Base-by-base conservation (phyloP, 1,140 invertebrate genomes). In the Hyles vespertilio region DNA sequence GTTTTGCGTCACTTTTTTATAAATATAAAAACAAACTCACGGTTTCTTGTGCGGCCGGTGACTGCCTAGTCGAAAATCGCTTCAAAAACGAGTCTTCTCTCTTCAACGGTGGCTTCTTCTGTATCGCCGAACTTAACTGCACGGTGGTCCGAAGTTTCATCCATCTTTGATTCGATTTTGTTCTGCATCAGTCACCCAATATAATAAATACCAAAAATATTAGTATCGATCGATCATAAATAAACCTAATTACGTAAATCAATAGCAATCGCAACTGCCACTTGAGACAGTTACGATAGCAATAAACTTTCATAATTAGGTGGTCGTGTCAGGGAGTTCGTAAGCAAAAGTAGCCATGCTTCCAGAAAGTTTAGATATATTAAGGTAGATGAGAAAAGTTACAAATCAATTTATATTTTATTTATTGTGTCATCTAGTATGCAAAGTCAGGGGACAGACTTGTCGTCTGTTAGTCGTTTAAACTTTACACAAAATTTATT, bases 61-160 rank as follows among this genome's bases (percentile, higher is more conserved):
- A 94, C 81, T 98, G 96, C 56, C 97, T 90, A 0, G 97, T 98
- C 7, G 96, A 98, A 89, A 99, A 99, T 63, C 96, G 91, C 81
- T 97, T 96, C 61, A 99, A 90, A 80, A 98, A 99, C 0, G 97
- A 98, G 79, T 98, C 97, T 89, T 98, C 97, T 51, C 97, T 92
- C 77, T 98, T 96, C 63, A 98, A 89, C 2, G 96, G 93, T 32
- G 95, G 94, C 72, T 96, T 97, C 84, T 95, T 93, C 86, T 95
- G 94, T 77, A 98, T 97, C 34, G 96, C 96, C 44, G 95, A 96
- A 36, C 96, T 96, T 60, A 97, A 91, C 84, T 98, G 96, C 56
- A 98, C 96, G 2, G 96, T 98, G 32, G 96, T 97, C 45, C 97
- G 91, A 58, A 98, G 90, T 87, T 98, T 98, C 93, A 97, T 96